A percentile compares a stretch with the other conserved stretches of the same genome.
These are phyloP conservation scores for Thomomys bottae DNA, from an alignment of 2,113 vertebrate genomes.

Conservation along the genomic window DNA sequence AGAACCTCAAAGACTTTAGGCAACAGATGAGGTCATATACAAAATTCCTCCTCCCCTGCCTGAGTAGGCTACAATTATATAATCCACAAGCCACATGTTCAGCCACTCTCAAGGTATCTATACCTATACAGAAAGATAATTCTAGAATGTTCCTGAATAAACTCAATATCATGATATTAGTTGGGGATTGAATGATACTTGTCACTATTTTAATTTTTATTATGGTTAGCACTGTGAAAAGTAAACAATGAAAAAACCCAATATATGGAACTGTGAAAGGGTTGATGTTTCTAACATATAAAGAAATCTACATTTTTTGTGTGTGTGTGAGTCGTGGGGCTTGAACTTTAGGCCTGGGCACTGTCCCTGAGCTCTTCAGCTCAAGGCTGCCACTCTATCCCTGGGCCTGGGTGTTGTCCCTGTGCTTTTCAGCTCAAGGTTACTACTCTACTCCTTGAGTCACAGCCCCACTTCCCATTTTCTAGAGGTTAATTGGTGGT, in stretches of 20 bases:
- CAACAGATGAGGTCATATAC: background rate
- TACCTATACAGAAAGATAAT: background rate
- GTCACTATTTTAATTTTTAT: background rate
- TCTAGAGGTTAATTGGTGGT: too few relatives aligned
- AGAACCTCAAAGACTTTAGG: background rate
- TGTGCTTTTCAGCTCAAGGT: too few relatives aligned
- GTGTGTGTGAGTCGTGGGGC: too few relatives aligned
- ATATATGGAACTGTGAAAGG: background rate
- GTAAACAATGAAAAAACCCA: background rate
- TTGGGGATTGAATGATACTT: background rate
- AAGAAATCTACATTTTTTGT: too few relatives aligned
- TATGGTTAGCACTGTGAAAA: background rate
- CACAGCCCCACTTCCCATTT: too few relatives aligned
- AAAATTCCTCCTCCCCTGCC: background rate
- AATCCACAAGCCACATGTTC: background rate
- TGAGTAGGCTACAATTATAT: background rate
- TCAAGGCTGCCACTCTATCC: too few relatives aligned
- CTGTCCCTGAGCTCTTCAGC: too few relatives aligned
- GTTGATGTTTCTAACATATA: background rate
- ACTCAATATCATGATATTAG: background rate
- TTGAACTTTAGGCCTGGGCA: too few relatives aligned
- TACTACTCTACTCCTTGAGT: too few relatives aligned
- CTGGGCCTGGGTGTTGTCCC: too few relatives aligned
- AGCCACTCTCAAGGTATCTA: background rate
- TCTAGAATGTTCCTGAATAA: background rate